phyloP scores from a whole-genome alignment of 2,113 vertebrate genomes.

The Microcebus lehilahytsara region DNA sequence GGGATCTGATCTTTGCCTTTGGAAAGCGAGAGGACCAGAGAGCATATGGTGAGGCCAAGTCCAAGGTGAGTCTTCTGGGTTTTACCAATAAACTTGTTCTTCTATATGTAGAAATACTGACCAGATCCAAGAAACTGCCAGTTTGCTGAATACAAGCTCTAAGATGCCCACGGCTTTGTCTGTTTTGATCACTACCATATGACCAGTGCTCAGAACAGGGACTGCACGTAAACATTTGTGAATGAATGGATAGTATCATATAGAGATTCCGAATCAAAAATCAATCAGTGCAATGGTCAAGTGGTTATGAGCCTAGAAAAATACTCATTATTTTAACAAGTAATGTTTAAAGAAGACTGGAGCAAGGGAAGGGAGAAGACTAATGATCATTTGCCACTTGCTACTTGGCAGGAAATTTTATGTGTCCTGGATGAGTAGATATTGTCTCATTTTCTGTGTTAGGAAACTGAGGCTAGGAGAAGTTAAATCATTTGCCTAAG shows the following conservation, averaged over 20 bases:
- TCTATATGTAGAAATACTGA: neutral
- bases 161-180: neutral
- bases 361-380: neutral
- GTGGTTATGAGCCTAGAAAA: neutral
- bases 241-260: neutral
- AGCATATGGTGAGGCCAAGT: neutral
- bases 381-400: neutral
- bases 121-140: neutral
- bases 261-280: neutral
- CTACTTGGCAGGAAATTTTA: neutral
- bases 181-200: neutral
- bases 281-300: neutral
- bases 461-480: neutral
- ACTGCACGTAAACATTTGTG: neutral
- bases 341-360: neutral
- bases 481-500: neutral
- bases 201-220: neutral
- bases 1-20: neutral
- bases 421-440: neutral
- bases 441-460: neutral
- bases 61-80: neutral
- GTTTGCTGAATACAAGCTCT: neutral
- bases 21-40: neutral
- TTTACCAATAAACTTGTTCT: neutral
- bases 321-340: neutral